A percentile compares a stretch with the other conserved stretches of the same genome.
These are phyloP conservation scores for Ondatra zibethicus DNA, from an alignment of 2,113 vertebrate species.

Conservation along the genomic window DNA sequence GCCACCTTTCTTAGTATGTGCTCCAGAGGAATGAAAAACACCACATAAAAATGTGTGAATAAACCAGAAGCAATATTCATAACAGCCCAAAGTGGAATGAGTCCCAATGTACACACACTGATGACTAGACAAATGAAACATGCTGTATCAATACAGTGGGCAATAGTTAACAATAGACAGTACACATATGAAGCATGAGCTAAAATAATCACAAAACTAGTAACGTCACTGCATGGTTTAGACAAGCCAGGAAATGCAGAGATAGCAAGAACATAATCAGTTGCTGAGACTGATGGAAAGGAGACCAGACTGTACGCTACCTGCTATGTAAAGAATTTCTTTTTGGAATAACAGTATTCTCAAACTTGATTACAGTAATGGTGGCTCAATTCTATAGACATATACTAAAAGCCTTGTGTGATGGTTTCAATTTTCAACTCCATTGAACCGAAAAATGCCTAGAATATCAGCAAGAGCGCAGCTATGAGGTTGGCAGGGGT, in stretches of 20 bases:
- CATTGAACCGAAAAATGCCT: neutral
- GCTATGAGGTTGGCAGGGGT: neutral
- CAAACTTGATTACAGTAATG: neutral
- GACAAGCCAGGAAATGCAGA: neutral
- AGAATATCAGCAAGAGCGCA: neutral
- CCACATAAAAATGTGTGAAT: slow-evolving; percentile 3
- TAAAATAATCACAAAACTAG: neutral
- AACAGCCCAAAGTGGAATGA: neutral
- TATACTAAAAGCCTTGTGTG: neutral
- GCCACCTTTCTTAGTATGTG: neutral
- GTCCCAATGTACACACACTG: neutral
- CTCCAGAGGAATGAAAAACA: neutral
- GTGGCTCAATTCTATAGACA: neutral
- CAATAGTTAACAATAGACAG: neutral
- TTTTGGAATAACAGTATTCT: neutral
- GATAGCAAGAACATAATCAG: neutral
- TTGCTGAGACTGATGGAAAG: neutral
- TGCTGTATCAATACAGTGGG: neutral
- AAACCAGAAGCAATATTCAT: slow-evolving; percentile 18
- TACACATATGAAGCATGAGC: neutral
- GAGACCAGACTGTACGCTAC: neutral
- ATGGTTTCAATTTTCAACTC: neutral
- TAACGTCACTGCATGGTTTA: neutral
- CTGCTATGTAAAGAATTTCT: neutral
- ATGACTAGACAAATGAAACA: neutral